Evolutionary conservation across 2,797 vertebrate species (phyloP).

Genomic region (Enteromius treurensis): DNA sequence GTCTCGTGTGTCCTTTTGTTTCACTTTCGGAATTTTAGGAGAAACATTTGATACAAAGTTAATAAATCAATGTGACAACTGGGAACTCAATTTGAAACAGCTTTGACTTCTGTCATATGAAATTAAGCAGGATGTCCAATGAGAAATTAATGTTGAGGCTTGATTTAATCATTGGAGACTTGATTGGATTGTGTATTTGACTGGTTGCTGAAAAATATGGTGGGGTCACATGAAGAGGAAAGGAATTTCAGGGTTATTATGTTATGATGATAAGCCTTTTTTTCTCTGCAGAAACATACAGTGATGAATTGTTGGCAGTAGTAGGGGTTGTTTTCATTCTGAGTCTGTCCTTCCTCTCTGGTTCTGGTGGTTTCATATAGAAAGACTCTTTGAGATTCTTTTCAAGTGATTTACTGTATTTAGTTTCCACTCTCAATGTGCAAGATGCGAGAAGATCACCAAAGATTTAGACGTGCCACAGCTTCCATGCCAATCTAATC

Average conservation of each 20-base stretch:
- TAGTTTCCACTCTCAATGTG: background rate
- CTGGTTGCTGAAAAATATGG: background rate
- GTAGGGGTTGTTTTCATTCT: background rate
- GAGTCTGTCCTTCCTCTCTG: background rate
- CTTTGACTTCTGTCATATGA: background rate
- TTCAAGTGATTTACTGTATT: background rate
- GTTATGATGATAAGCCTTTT: background rate
- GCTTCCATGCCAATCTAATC: background rate
- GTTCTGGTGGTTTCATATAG: background rate
- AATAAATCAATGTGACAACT: background rate
- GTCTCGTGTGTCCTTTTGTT: background rate
- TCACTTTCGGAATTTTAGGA: background rate
- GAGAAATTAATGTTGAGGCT: background rate
- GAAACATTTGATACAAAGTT: background rate
- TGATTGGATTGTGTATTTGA: conserved; percentile 8
- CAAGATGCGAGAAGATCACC: background rate
- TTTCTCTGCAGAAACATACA: background rate
- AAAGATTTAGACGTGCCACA: background rate
- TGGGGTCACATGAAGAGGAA: background rate
- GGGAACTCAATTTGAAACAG: background rate
- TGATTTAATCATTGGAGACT: conserved; percentile 4
- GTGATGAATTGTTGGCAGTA: background rate
- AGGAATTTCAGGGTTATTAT: conserved; percentile 8
- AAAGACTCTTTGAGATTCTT: background rate
- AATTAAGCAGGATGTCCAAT: background rate